Percentiles rank a stretch among this genome's conserved stretches.
phyloP scores from a whole-genome alignment of 2,888 invertebrate genomes.

The Anticlea derivata region DNA sequence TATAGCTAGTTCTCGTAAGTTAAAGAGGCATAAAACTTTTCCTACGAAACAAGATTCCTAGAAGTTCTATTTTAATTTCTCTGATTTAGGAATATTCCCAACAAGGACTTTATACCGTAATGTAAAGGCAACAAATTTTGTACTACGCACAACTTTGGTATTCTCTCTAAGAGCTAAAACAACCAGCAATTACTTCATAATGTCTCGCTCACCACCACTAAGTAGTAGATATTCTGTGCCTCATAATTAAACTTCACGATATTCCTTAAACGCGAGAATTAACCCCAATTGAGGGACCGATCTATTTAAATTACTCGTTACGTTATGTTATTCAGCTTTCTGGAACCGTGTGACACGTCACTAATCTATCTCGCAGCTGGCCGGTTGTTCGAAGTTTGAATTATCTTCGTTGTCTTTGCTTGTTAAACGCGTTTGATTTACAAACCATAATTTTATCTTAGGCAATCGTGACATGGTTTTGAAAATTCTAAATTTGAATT shows the following conservation, averaged over 20 bases:
- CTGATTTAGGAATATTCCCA: too few species aligned
- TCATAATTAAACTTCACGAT: slow-evolving; percentile 76
- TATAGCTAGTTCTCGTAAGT: too few species aligned
- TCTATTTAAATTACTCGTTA: slow-evolving; percentile 81
- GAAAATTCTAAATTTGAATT: neutral
- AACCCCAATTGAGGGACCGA: slow-evolving; percentile 83
- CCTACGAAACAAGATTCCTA: too few species aligned
- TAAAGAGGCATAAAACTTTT: too few species aligned
- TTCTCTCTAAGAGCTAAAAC: slow-evolving; percentile 17
- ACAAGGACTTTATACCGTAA: too few species aligned
- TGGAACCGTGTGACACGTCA: slow-evolving; percentile 80
- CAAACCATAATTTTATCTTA: slow-evolving; percentile 21
- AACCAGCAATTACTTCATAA: slow-evolving; percentile 44
- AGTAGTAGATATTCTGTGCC: slow-evolving; percentile 32
- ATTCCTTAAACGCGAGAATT: slow-evolving; percentile 83
- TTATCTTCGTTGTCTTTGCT: slow-evolving; percentile 23
- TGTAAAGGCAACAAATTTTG: too few species aligned
- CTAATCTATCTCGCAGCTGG: slow-evolving; percentile 67
- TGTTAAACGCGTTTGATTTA: slow-evolving; percentile 22
- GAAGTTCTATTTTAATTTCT: too few species aligned
- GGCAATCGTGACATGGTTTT: neutral
- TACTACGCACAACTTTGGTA: slow-evolving; percentile 6
- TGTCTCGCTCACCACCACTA: slow-evolving; percentile 43
- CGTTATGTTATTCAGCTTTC: slow-evolving; percentile 76
- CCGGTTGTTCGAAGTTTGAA: slow-evolving; percentile 36